Evolutionary conservation across 2,888 invertebrate genomes (phyloP).

Genomic region (Capitulum mitella): DNA sequence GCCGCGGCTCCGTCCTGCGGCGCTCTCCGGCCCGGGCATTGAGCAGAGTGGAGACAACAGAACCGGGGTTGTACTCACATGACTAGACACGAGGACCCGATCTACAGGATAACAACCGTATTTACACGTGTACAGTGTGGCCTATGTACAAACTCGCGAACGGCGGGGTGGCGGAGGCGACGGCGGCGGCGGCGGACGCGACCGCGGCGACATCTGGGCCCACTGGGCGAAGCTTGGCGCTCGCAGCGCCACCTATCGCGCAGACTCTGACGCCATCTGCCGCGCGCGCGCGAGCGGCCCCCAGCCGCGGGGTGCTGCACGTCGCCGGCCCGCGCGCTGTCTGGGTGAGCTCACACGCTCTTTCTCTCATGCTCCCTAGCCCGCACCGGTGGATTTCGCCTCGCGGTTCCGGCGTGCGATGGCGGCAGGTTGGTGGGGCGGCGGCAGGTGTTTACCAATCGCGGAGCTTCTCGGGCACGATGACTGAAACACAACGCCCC

Average conservation of each 20-base stretch:
- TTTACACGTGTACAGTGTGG: not conserved
- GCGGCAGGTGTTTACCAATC: not conserved
- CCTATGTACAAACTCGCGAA: not conserved
- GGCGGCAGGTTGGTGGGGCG: not conserved
- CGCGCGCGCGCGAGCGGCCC: not conserved
- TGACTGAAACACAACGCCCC: not conserved
- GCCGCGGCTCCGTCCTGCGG: not conserved
- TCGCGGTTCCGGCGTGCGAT: not conserved
- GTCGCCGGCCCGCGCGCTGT: not conserved
- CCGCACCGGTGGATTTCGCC: not conserved
- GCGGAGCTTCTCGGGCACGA: not conserved
- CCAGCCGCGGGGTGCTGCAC: not conserved
- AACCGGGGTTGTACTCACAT: conserved; percentile 19
- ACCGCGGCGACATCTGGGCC: not conserved
- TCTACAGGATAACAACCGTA: conserved; percentile 19
- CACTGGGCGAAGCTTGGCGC: conserved; percentile 22
- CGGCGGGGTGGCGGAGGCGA: not conserved
- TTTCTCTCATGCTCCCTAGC: not conserved
- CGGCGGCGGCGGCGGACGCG: not conserved
- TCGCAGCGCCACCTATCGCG: not conserved
- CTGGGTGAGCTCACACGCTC: not conserved
- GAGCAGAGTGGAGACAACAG: conserved; percentile 7
- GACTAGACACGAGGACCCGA: conserved; percentile 22
- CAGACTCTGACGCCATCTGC: not conserved
- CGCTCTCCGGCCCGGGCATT: not conserved